A percentile compares a stretch with the other conserved stretches of the same genome.
phyloP scores from a whole-genome alignment of 23 tunicate species.

The Styela clava region DNA sequence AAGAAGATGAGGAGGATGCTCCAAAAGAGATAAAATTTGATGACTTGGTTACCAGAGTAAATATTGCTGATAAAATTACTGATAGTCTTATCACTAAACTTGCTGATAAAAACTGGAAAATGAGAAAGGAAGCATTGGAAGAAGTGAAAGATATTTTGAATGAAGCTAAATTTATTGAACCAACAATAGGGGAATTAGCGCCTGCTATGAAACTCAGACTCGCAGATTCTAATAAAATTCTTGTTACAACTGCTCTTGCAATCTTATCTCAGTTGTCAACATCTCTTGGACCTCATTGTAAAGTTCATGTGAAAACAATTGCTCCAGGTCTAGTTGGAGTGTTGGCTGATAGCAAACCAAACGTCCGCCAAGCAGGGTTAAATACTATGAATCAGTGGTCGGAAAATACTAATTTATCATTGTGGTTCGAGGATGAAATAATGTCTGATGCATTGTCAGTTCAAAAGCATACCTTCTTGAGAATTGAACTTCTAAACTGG shows the following conservation, averaged over 20 bases:
- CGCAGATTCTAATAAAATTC: constrained; percentile 77
- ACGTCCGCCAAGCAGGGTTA: constrained; percentile 77
- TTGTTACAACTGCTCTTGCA: constrained; percentile 67
- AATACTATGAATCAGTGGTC: constrained; percentile 82
- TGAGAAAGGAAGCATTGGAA: constrained; percentile 78
- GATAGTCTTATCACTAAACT: constrained; percentile 55
- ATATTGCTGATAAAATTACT: constrained; percentile 81
- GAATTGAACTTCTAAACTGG: constrained; percentile 88
- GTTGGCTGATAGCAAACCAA: constrained; percentile 92
- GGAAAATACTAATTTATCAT: constrained; percentile 70
- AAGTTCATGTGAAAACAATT: constrained; percentile 47
- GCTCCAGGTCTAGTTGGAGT: constrained; percentile 40
- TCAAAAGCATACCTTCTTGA: constrained; percentile 53
- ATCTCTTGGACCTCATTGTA: constrained; percentile 66
- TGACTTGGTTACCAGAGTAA: constrained; percentile 72
- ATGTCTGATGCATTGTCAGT: constrained; percentile 55
- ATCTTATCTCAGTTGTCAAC: constrained; percentile 65
- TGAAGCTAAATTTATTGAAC: constrained; percentile 73
- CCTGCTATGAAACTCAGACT: constrained; percentile 70
- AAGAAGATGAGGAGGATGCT: constrained; percentile 54
- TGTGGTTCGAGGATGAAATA: constrained; percentile 85
- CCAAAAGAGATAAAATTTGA: constrained; percentile 51
- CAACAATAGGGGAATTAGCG: constrained; percentile 74
- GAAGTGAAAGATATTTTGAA: constrained; percentile 52
- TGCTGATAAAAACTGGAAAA: constrained; percentile 87